phyloP scores from a whole-genome alignment of 30 jellyfish, hydroid and myxozoan species.

The Mastigias papua region DNA sequence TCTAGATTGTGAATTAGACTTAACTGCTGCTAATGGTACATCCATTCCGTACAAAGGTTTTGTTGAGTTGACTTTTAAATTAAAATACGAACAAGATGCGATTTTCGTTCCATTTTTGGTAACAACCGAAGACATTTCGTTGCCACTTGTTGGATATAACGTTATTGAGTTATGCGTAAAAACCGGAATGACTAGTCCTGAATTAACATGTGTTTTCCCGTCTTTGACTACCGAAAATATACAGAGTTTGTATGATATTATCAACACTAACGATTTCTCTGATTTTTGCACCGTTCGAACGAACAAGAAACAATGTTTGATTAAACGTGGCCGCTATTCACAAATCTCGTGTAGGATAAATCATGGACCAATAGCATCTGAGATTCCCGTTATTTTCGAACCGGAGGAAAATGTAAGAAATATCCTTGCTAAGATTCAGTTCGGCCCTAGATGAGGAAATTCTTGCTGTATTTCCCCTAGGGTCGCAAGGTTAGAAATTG shows the following conservation, averaged over 20 bases:
- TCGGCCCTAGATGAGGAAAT: too few relatives aligned
- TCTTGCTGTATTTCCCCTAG: conserved; percentile 16
- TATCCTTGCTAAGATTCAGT: too few relatives aligned
- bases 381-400: conserved; percentile 13
- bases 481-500: conserved; percentile 5
- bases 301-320: conserved; percentile 1
- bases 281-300: not conserved
- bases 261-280: not conserved
- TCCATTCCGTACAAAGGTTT: conserved; percentile 34
- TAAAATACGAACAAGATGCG: not conserved
- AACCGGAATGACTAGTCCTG: not conserved
- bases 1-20: conserved; percentile 28
- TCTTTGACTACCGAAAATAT: not conserved
- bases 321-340: not conserved
- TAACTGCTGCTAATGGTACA: conserved; percentile 49
- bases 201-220: conserved; percentile 8
- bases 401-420: not conserved
- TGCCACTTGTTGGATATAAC: conserved; percentile 45
- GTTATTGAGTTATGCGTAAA: conserved; percentile 42
- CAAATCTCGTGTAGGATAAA: conserved; percentile 14
- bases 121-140: not conserved
- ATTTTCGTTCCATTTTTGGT: conserved; percentile 39
- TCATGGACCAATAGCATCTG: conserved; percentile 1
- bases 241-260: not conserved
- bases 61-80: conserved; percentile 14